Percentiles rank a stretch among this genome's conserved stretches.
Conservation (phyloP, 2,113 vertebrate species). For the Mesocricetus auratus region DNA sequence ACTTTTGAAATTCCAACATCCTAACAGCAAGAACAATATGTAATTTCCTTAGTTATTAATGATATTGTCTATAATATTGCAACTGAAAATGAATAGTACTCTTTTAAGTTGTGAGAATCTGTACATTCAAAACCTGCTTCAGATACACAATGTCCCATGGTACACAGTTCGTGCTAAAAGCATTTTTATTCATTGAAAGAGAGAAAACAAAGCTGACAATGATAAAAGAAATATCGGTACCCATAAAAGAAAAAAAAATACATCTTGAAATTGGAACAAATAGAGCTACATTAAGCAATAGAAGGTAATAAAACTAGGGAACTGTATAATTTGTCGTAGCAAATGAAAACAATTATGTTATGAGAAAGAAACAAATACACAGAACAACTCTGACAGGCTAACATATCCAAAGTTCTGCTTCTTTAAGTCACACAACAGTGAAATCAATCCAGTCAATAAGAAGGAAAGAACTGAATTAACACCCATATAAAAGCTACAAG, state of each 20-base stretch:
- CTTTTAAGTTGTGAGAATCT: slow-evolving; percentile 22
- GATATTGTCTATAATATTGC: background rate
- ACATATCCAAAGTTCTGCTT: background rate
- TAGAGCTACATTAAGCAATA: background rate
- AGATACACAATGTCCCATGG: background rate
- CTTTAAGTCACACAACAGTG: background rate
- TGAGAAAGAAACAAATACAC: background rate
- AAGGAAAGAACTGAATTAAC: slow-evolving; percentile 1
- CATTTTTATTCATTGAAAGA: slow-evolving; percentile 10
- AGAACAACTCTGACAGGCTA: background rate
- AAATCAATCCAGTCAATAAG: slow-evolving; percentile 7
- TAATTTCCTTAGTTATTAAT: background rate
- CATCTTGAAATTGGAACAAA: slow-evolving; percentile 35
- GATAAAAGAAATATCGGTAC: background rate
- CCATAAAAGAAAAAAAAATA: background rate
- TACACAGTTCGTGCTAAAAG: background rate
- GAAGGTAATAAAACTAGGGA: background rate
- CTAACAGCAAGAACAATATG: background rate
- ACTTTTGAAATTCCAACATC: background rate
- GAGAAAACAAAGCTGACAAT: background rate
- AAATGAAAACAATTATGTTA: slow-evolving; percentile 13
- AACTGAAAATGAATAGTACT: background rate
- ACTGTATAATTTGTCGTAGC: background rate
- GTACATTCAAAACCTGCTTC: background rate
- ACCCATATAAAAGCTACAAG: background rate